Evolutionary conservation across 2,888 invertebrate species (phyloP), one percentile per base, ranked within the genome.

Genomic region (Coenonympha glycerion): DNA sequence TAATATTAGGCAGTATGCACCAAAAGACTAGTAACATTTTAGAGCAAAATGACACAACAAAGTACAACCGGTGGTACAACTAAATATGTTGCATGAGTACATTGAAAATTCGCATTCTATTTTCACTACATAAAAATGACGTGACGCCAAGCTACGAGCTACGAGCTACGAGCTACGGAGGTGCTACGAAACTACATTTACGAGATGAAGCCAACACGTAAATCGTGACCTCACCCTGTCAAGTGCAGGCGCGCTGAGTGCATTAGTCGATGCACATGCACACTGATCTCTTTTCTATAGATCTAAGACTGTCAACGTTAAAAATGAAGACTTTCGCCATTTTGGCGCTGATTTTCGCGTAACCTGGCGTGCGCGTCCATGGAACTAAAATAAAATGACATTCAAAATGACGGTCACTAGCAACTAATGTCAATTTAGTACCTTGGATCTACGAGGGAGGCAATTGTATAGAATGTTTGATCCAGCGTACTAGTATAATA

Each of bases 131-230:
- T 44, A 39, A 33, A 44, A 48, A 48, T 48, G 15, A 33, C 33
- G 26, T 49, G 53, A 53, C 53, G 53, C 53, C 53, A 52, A 24
- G 22, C 39, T 40, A 26, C 36, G 19, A 37, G n/a, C n/a, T n/a
- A n/a, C n/a, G n/a, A n/a, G 34, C 16, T 37, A 21, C 6, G 41
- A 49, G 49, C 18, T 49, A 49, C 49, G 21, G 40, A 22, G 30
- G 11, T 28, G 41, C 41, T 41, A 41, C 41, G 30, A 41, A 41
- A 41, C 41, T 41, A 30, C 41, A 41, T 41, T 41, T 49, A 40
- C 16, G 34, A 44, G 28, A 44, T 22, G 24, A 24, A 42, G 50
- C 46, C 46, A 36, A 46, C 22, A 30, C 34, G 34, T 53, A 44
- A 34, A 42, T 47, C 26, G 50, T 47, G 50, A 51, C 50, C 50